Conservation (phyloP, 1,140 invertebrate genomes). For the Plectrocnemia conspersa region DNA sequence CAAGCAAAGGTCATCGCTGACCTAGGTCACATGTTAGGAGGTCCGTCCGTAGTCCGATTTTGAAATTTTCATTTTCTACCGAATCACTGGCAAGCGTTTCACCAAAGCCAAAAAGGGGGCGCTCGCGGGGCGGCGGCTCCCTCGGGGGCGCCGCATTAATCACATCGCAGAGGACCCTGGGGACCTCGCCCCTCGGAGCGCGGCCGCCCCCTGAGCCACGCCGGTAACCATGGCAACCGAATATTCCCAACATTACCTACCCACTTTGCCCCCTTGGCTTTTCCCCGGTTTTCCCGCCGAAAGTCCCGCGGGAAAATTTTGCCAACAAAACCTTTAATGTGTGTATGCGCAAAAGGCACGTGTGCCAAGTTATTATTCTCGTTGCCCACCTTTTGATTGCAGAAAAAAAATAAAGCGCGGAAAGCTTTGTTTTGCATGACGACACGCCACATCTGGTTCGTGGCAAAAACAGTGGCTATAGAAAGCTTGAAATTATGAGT, state of each 20-base stretch:
- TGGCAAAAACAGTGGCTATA: too few species aligned
- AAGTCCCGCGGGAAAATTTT: slow-evolving; percentile 34
- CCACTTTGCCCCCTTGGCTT: slow-evolving; percentile 18
- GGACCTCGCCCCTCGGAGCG: slow-evolving; percentile 33
- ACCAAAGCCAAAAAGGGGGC: not conserved
- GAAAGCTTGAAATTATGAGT: too few species aligned
- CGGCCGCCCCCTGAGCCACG: slow-evolving; percentile 14
- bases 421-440: too few species aligned
- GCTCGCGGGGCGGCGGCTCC: slow-evolving; percentile 10
- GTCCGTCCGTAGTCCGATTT: too few species aligned
- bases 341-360: slow-evolving; percentile 10
- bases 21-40: too few species aligned
- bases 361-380: slow-evolving; percentile 6
- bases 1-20: too few species aligned
- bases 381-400: slow-evolving; percentile 5
- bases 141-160: too few species aligned
- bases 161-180: slow-evolving; percentile 30
- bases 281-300: slow-evolving; percentile 6
- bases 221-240: slow-evolving; percentile 33
- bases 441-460: too few species aligned
- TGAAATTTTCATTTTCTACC: not conserved
- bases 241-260: slow-evolving; percentile 34
- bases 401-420: too few species aligned
- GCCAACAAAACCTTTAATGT: slow-evolving; percentile 34
- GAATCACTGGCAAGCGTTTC: not conserved